Base-by-base conservation (phyloP, 2,797 vertebrate genomes). In the Hippoglossus hippoglossus region DNA sequence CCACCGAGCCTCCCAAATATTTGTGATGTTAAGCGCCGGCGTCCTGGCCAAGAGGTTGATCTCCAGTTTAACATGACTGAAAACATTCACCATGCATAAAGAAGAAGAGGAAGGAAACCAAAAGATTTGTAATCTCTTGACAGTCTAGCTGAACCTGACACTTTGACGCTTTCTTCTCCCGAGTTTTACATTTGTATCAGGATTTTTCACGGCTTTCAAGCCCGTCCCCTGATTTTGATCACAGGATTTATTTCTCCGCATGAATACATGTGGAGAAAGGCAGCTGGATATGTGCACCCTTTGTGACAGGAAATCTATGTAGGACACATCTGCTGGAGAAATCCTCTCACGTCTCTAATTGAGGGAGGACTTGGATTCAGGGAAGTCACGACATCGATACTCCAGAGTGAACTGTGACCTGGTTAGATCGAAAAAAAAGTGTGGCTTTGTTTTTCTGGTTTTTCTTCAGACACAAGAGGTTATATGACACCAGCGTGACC, bases 181-280 rank as follows among this genome's bases (percentile, higher is more conserved):
- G 24, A 84, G 84, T 93, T 92, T 90, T 92, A 92, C 89, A 91
- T 92, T 93, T 84, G 87, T 92, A 91, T 91, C 87, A 84, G 90
- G 93, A 93, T 95, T 93, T 91, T 91, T 91, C 88, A 88, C 26
- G 57, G 90, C 80, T 91, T 91, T 90, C 89, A 87, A 80, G 80
- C 50, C 78, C 24, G 60, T 46, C 73, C 82, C 79, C 79, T 55
- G 79, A 92, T 92, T 92, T 89, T 91, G 87, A 94, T 93, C 85
- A 89, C 81, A 87, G 89, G 91, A 92, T 93, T 93, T 92, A 86
- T 91, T 91, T 86, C 74, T 84, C 81, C 71, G 86, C 92, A 91
- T 92, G 92, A 90, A 92, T 87, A 87, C 78, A 89, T 77, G 86
- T 87, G 77, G 82, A 72, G 72, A 80, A 83, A 80, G 82, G 73